Conservation (phyloP, 2,888 invertebrate species). For the Rhorus exstirpatorius region DNA sequence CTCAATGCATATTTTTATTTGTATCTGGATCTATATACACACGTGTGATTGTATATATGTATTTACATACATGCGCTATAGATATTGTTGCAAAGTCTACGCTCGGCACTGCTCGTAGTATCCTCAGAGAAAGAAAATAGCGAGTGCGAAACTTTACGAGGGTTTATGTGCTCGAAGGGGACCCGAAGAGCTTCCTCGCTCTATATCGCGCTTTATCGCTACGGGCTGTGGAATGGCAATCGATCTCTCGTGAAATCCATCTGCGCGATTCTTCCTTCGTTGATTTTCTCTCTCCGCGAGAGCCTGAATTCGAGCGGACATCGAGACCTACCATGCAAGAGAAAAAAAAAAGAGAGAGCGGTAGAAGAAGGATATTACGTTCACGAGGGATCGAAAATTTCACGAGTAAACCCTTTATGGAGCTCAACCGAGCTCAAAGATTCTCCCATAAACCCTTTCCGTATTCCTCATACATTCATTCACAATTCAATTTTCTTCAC, state of each 20-base stretch:
- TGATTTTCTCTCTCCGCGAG: slow-evolving; percentile 53
- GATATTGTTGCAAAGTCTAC: slow-evolving; percentile 8
- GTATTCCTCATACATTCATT: slow-evolving; percentile 4
- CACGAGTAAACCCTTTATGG: slow-evolving; percentile 15
- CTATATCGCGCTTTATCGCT: slow-evolving; percentile 4
- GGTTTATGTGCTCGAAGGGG: neutral
- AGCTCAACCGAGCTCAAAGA: slow-evolving; percentile 35
- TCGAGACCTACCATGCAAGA: slow-evolving; percentile 44
- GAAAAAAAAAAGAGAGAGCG: slow-evolving; percentile 35
- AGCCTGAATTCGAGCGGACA: slow-evolving; percentile 68
- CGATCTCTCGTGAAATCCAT: slow-evolving; percentile 50
- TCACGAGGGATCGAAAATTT: slow-evolving; percentile 12
- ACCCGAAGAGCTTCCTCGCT: neutral
- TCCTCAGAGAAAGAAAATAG: slow-evolving; percentile 45
- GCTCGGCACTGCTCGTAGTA: slow-evolving; percentile 31
- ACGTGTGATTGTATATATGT: neutral
- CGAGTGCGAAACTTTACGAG: slow-evolving; percentile 58
- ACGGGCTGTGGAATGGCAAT: slow-evolving; percentile 42
- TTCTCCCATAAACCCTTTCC: neutral
- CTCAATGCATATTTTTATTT: slow-evolving; percentile 8
- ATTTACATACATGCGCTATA: slow-evolving; percentile 5
- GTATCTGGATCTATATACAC: neutral
- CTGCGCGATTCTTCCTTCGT: slow-evolving; percentile 23
- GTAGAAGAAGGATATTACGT: slow-evolving; percentile 22
- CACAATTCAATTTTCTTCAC: slow-evolving; percentile 17